Evolutionary conservation across 2,113 vertebrate genomes (phyloP).

Genomic region (Willisornis vidua): DNA sequence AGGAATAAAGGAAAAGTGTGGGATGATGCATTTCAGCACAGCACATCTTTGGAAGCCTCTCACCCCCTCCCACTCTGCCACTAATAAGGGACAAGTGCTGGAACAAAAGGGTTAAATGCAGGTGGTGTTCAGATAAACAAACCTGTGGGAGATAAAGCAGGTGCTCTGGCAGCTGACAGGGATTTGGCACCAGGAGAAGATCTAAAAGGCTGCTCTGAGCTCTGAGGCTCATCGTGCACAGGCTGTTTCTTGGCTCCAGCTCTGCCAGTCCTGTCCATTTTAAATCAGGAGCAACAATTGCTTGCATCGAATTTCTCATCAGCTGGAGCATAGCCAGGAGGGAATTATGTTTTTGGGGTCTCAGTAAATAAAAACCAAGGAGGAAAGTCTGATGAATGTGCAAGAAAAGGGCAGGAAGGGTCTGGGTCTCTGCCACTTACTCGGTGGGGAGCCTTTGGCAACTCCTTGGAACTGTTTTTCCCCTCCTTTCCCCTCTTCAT

Average conservation of each 20-base stretch:
- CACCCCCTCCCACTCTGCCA: fast-evolving
- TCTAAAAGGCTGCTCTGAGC: slow-evolving; percentile 13
- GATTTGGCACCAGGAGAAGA: background rate
- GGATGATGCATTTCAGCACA: background rate
- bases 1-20: background rate
- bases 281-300: background rate
- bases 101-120: slow-evolving; percentile 42
- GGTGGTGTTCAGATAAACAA: slow-evolving; percentile 36
- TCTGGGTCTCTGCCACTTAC: background rate
- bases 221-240: background rate
- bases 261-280: background rate
- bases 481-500: background rate
- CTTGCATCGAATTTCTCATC: background rate
- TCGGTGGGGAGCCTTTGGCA: background rate
- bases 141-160: background rate
- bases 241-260: background rate
- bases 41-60: background rate
- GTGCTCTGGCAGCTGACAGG: slow-evolving; percentile 40
- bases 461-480: background rate
- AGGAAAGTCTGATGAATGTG: background rate
- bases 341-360: background rate
- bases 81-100: background rate
- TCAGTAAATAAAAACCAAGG: background rate
- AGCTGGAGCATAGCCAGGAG: background rate
- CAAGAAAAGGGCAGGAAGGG: background rate